Base-by-base conservation (phyloP, 1,140 invertebrate species). In the Amyelois transitella region DNA sequence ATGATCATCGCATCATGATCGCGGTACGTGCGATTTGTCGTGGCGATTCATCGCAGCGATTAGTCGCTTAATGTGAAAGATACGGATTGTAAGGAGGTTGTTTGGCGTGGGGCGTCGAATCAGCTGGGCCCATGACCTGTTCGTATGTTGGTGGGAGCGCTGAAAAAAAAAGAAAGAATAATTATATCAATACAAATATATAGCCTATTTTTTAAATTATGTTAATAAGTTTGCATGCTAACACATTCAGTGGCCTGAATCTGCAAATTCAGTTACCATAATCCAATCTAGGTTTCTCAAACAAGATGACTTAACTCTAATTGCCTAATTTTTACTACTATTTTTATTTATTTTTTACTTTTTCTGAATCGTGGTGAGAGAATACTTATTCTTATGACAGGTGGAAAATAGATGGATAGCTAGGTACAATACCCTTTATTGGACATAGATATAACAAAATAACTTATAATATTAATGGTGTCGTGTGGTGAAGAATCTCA, bases 121-220 rank as follows among this genome's bases (percentile, higher is more conserved):
- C 38, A 7, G 25, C 53, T 6, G 25, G 32, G 17, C 66, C 57
- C 53, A 69, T 58, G 0, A 64, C 76, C 28, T 81, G 76, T 10
- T 79, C 78, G 76, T 81, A 81, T 12, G 78, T 66, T 3, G 78
- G 78, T 54, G 78, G 78, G 14, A 71, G 57, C 8, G 72, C 78
- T 79, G 74, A 0, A 69, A 64, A 28, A 1, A 64, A 1, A 51
- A 4, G 8, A 61, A 22, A 18, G 28, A 38, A 17, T 25, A 43
- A 12, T 43, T 12, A 47, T 20, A 14, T 3, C 10, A 18, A 52
- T 52, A 47, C 17, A 19, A n/a, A 20, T 53, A 43, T n/a, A 18
- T 53, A 10, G 10, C 5, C 10, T 5, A 28, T 6, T 28, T 5
- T 6, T 6, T 28, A 10, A 28, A 28, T 43, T 43, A 43, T 51